Base-by-base conservation (phyloP, 2,888 invertebrate species). In the Laothoe populi region DNA sequence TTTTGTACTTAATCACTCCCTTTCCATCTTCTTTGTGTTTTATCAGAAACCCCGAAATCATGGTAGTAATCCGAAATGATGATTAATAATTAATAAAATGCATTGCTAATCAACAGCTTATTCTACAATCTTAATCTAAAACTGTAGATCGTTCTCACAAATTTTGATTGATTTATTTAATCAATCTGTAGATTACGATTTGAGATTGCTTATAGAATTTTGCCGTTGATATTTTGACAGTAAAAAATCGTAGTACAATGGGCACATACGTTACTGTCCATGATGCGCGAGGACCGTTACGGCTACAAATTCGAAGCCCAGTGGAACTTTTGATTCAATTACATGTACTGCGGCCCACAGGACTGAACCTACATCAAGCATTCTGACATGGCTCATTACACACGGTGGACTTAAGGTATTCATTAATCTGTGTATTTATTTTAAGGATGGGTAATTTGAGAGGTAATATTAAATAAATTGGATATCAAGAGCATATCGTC, bases 281-380 rank as follows among this genome's bases (percentile, higher is more conserved):
- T 19, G 10, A 16, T 19, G 10, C 31, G 35, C 35, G 31, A 53
- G 11, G 21, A 46, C 19, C 53, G 19, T 11, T 10, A 8, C 21
- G 19, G 53, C 35, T 53, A 53, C 53, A 53, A 53, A 53, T 53
- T 53, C 35, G 19, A 53, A 35, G 31, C 59, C 68, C 26, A 44
- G n/a, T 60, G 59, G 62, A 66, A 70, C 68, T 74, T 73, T 74
- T 69, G 70, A 74, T 71, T 71, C 70, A 74, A 77, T 78, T 80
- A 78, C 70, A 66, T 65, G 62, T 67, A 35, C 53, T 53, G 10
- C 16, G 19, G 31, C n/a, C 24, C 13, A 19, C 44, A 66, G 70
- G 61, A 62, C 61, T 53, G 63, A 64, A 66, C 68, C 60, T 67
- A 65, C 49, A 23, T 60, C 42, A 45, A 26, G 11, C 11, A 40